phyloP scores from a whole-genome alignment of 1,140 invertebrate genomes.

The Bathynomus jamesi region DNA sequence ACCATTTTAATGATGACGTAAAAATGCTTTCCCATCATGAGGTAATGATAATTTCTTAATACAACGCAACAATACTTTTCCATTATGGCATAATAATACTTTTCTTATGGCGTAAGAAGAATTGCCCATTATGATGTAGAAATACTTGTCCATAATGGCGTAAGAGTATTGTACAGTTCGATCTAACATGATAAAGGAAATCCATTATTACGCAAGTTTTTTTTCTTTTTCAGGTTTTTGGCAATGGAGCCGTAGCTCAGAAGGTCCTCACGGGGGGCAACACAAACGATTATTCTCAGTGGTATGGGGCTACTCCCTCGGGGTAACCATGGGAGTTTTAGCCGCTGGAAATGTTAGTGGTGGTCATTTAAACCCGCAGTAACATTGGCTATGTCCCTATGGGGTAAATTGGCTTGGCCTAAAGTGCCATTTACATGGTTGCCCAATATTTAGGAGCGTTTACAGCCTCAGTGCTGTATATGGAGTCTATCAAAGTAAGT shows the following conservation, averaged over 20 bases:
- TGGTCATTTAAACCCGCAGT: slow-evolving; percentile 54
- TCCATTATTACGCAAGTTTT: too few relatives aligned
- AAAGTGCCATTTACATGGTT: slow-evolving; percentile 41
- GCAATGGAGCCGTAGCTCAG: slow-evolving; percentile 41
- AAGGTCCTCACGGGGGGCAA: slow-evolving; percentile 37
- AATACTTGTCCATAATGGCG: too few relatives aligned
- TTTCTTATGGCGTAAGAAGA: too few relatives aligned
- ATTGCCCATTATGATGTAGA: too few relatives aligned
- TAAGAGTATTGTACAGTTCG: too few relatives aligned
- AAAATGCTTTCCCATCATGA: too few relatives aligned
- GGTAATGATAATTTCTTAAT: too few relatives aligned
- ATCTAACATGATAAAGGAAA: too few relatives aligned
- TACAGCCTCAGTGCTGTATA: slow-evolving; percentile 47
- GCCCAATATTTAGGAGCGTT: slow-evolving; percentile 53
- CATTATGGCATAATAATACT: too few relatives aligned
- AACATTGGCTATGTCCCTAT: slow-evolving; percentile 44
- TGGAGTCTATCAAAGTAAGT: slow-evolving; percentile 40
- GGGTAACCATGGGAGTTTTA: slow-evolving; percentile 44
- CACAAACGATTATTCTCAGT: slow-evolving; percentile 39
- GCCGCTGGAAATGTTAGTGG: slow-evolving; percentile 45
- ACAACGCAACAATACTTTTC: too few relatives aligned
- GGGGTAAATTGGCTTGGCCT: slow-evolving; percentile 41
- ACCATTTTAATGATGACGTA: too few relatives aligned
- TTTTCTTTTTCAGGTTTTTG: slow-evolving; percentile 40
- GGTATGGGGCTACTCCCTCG: slow-evolving; percentile 43